Evolutionary conservation across 2,888 invertebrate genomes (phyloP).

Genomic region (Pollenia angustigena): DNA sequence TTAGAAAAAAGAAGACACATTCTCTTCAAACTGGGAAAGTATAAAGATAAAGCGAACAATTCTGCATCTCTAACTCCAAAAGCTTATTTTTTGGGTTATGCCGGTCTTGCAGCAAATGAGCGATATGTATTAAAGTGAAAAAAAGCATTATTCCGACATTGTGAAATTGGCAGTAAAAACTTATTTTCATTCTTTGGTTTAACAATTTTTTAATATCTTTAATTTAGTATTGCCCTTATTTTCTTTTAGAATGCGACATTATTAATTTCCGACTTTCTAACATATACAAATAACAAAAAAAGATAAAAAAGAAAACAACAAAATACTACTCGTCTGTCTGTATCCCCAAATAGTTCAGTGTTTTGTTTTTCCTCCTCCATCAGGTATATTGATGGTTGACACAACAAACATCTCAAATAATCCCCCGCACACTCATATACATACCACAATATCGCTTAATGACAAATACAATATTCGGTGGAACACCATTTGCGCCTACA

Average conservation of each 20-base stretch:
- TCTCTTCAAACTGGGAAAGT: too few species aligned
- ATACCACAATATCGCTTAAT: constrained; percentile 1
- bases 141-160: too few species aligned
- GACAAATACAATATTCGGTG: constrained; percentile 2
- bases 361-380: background rate
- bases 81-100: too few species aligned
- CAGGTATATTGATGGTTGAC: background rate
- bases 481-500: constrained; percentile 18
- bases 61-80: too few species aligned
- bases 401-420: background rate
- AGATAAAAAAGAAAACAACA: constrained; percentile 14
- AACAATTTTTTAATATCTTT: background rate
- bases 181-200: too few species aligned
- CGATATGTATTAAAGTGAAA: too few species aligned
- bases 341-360: background rate
- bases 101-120: too few species aligned
- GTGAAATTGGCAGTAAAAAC: too few species aligned
- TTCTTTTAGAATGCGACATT: constrained; percentile 12
- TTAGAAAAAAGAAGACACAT: too few species aligned
- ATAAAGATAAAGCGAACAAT: too few species aligned
- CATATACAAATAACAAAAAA: constrained; percentile 15
- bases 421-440: constrained; percentile 21
- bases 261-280: constrained; percentile 31
- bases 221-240: background rate
- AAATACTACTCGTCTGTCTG: background rate